These are phyloP conservation scores for Hyalella azteca DNA, from an alignment of 2,888 invertebrate species.

Conservation along the genomic window DNA sequence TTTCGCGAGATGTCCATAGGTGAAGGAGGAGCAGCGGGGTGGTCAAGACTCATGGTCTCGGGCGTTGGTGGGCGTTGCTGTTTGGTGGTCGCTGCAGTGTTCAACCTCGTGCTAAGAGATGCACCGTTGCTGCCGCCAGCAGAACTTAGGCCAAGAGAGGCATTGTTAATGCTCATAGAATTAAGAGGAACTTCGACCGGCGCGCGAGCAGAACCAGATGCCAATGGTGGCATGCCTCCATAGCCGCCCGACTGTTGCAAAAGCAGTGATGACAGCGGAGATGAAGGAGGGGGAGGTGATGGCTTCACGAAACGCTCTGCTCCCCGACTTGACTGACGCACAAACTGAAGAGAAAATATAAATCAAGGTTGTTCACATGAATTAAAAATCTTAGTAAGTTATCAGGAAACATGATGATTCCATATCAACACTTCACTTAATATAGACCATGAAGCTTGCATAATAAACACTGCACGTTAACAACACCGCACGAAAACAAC, in stretches of 20 bases:
- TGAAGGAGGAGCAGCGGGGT: conserved; percentile 55
- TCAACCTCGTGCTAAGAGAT: neutral
- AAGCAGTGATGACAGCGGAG: conserved; percentile 41
- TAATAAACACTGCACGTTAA: too few species aligned
- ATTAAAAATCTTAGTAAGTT: too few species aligned
- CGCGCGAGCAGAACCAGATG: neutral
- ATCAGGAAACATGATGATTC: too few species aligned
- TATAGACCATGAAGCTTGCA: too few species aligned
- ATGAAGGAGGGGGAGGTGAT: conserved; percentile 71
- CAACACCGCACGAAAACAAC: neutral
- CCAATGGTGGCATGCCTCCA: conserved; percentile 38
- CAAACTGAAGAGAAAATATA: too few species aligned
- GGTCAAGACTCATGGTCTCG: conserved; percentile 25
- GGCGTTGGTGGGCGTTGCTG: conserved; percentile 51
- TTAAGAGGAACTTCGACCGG: conserved; percentile 19
- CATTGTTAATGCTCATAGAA: neutral
- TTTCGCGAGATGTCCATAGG: conserved; percentile 58
- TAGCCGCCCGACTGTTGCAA: conserved; percentile 29
- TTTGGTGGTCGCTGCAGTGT: neutral
- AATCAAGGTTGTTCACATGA: too few species aligned
- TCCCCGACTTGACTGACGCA: conserved; percentile 67
- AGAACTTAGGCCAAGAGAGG: conserved; percentile 36
- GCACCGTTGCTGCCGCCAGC: neutral
- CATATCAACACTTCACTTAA: too few species aligned
- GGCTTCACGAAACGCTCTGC: conserved; percentile 86